Evolutionary conservation across 2,113 vertebrate genomes (phyloP), one percentile per base, ranked within the genome.

Genomic region (Pavo muticus): DNA sequence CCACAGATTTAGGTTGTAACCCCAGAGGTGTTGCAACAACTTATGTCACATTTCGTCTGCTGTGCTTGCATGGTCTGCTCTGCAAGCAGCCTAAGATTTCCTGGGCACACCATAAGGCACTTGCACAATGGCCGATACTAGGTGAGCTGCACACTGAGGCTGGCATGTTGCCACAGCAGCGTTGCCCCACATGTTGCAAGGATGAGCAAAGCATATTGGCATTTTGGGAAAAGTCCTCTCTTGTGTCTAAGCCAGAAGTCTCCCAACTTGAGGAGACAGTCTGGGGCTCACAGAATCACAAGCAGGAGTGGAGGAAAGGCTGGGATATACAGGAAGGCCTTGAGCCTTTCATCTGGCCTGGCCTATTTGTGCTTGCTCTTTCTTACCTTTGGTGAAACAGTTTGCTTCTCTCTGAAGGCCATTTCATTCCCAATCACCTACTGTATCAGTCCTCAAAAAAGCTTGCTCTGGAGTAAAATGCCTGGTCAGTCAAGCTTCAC

Each of bases 121-220:
- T 95, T 96, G 69, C 92, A 48, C 86, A 93, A 96, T n/a, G 56
- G 65, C 52, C 1, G 35, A 80, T 94, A 90, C 71, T 10, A 12
- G 32, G 25, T 50, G 87, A 94, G 75, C 50, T 80, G 75, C 72
- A 40, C 78, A 56, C 71, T 0, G 0, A 37, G 84, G 74, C 68
- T 86, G 82, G 47, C 1, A 5, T 40, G 6, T 57, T 2, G 4
- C 64, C 81, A 73, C 64, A 84, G 74, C 52, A 45, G 57, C 4
- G 60, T 39, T 70, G 63, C 54, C 87, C 57, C 2, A 0, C 5
- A 45, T 35, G 39, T 60, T 64, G 86, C 48, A 81, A 88, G 57
- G 56, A 68, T 86, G 88, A 92, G 47, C 9, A 2, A 65, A 74
- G 50, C 50, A 59, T 59, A 48, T 14, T 35, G 88, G 75, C 30